Evolutionary conservation across 2,888 invertebrate species (phyloP).

Genomic region (Linyphia triangularis): DNA sequence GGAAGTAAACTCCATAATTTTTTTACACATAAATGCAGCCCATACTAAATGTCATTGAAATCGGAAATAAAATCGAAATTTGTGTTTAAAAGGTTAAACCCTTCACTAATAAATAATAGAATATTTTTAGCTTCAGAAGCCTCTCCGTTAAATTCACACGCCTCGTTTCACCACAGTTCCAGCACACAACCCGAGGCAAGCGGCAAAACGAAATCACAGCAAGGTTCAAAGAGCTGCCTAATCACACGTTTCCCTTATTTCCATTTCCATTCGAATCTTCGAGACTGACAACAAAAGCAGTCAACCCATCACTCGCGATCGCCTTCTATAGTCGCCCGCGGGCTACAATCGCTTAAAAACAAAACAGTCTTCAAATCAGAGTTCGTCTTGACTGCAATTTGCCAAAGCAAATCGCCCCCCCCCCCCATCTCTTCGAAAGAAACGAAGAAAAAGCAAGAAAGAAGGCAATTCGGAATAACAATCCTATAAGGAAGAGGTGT

Average conservation of each 20-base stretch:
- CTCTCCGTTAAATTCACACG: neutral
- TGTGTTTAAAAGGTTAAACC: too few relatives aligned
- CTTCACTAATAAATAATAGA: too few relatives aligned
- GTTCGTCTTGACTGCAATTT: neutral
- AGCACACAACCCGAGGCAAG: neutral
- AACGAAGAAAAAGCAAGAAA: neutral
- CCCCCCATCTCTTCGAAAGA: too few relatives aligned
- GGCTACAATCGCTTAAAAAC: slow-evolving; percentile 51
- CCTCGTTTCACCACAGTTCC: neutral
- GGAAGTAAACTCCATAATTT: too few relatives aligned
- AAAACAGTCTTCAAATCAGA: neutral
- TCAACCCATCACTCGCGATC: slow-evolving; percentile 19
- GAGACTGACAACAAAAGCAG: slow-evolving; percentile 58
- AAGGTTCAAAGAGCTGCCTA: slow-evolving; percentile 41
- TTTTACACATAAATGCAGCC: too few relatives aligned
- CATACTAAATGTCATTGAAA: too few relatives aligned
- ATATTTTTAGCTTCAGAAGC: neutral
- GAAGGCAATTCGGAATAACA: neutral
- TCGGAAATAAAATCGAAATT: too few relatives aligned
- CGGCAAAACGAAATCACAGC: neutral
- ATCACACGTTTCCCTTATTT: slow-evolving; percentile 64
- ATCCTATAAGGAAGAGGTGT: slow-evolving; percentile 37
- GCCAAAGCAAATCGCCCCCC: neutral
- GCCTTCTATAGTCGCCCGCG: slow-evolving; percentile 21
- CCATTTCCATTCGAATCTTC: slow-evolving; percentile 21